Percentiles rank a stretch among this genome's conserved stretches.
These are phyloP conservation scores for Gallinago solitaria DNA, from an alignment of 2,797 vertebrate species.

Conservation along the genomic window DNA sequence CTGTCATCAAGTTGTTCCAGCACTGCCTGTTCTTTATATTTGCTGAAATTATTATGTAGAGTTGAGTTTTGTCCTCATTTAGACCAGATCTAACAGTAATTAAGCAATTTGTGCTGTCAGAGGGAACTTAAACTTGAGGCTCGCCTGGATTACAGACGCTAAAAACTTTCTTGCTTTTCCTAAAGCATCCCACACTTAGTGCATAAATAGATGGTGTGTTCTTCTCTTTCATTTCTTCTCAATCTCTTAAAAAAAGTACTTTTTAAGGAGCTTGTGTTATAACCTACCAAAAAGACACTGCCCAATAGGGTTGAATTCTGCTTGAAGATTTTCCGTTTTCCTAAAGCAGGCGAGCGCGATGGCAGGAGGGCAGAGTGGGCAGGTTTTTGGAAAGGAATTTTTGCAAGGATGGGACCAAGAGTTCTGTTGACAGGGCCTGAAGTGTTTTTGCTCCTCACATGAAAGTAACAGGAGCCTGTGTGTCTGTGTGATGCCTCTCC, in stretches of 20 bases:
- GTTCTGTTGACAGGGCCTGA: neutral
- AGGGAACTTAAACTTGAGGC: neutral
- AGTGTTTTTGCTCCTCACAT: rapidly evolving
- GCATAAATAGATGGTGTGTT: rapidly evolving
- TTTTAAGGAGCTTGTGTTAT: neutral
- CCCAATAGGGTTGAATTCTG: neutral
- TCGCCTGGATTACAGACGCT: neutral
- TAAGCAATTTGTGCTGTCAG: slow-evolving; percentile 7
- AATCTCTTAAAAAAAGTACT: neutral
- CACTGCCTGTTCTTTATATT: neutral
- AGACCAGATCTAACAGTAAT: neutral
- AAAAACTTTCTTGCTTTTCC: neutral
- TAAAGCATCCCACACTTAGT: neutral
- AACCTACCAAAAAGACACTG: neutral
- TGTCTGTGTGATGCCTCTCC: neutral
- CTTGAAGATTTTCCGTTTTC: neutral
- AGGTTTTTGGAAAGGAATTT: neutral
- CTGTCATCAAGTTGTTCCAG: neutral
- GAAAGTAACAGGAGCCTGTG: rapidly evolving
- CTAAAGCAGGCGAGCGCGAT: neutral
- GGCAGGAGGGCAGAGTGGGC: neutral
- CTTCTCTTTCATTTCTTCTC: neutral
- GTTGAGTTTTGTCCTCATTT: neutral
- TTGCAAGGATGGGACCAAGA: neutral
- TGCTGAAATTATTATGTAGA: neutral